phyloP scores from a whole-genome alignment of 2,113 vertebrate genomes.

The Aspiorhynchus laticeps region DNA sequence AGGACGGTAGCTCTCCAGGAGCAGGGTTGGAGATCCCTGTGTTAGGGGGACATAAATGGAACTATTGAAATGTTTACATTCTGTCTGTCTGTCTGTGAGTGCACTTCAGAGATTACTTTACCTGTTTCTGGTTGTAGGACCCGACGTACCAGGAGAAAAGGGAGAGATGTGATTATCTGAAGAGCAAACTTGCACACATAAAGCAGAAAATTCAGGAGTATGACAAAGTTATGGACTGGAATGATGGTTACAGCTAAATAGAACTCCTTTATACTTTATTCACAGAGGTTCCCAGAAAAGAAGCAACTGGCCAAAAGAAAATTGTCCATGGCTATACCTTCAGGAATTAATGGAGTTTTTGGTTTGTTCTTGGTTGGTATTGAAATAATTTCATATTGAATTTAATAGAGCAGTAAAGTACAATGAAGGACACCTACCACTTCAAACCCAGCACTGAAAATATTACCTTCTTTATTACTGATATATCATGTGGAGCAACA shows the following conservation, averaged over 20 bases:
- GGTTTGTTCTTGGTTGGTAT: neutral
- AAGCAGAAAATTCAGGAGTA: constrained; percentile 96
- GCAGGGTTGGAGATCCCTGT: too few relatives aligned
- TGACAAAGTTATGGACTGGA: constrained; percentile 84
- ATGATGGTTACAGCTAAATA: constrained; percentile 64
- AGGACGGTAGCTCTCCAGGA: too few relatives aligned
- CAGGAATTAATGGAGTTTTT: neutral
- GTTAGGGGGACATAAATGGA: constrained; percentile 13
- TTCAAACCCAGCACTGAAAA: neutral
- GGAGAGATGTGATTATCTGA: constrained; percentile 94
- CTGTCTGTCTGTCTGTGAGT: neutral
- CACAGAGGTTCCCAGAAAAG: neutral
- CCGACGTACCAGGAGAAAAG: constrained; percentile 91
- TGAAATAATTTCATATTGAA: constrained; percentile 12
- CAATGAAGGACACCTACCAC: neutral
- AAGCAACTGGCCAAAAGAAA: neutral
- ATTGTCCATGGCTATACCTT: neutral
- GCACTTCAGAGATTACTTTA: neutral
- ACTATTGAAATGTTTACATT: neutral
- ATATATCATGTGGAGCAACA: neutral
- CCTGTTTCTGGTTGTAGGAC: constrained; percentile 76
- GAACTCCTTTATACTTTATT: neutral
- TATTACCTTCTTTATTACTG: neutral
- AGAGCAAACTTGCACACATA: constrained; percentile 95
- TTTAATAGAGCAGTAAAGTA: neutral